phyloP scores from a whole-genome alignment of 2,888 invertebrate genomes.

The Blastobasis adustella region DNA sequence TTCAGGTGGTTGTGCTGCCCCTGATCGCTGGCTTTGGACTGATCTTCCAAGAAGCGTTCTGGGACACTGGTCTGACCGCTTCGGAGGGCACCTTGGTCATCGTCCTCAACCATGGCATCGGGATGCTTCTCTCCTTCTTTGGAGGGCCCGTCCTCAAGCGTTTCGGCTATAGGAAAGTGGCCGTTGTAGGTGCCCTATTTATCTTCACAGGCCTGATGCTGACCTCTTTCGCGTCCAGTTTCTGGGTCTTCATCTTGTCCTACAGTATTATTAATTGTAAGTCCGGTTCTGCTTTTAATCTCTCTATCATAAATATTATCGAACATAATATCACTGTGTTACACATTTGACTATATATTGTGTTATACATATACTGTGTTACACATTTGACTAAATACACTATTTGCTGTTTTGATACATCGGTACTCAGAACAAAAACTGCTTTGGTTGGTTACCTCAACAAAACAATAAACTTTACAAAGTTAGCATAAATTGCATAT shows the following conservation, averaged over 20 bases:
- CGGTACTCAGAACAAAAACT: too few species aligned
- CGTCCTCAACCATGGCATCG: conserved; percentile 79
- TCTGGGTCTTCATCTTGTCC: conserved; percentile 75
- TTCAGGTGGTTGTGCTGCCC: conserved; percentile 71
- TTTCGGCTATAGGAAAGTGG: conserved; percentile 79
- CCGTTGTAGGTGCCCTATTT: conserved; percentile 70
- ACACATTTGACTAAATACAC: too few species aligned
- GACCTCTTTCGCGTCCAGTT: conserved; percentile 72
- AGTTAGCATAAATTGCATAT: too few species aligned
- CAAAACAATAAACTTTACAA: too few species aligned
- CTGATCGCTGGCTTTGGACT: conserved; percentile 79
- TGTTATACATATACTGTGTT: too few species aligned
- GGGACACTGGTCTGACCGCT: conserved; percentile 69
- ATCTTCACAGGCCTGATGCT: conserved; percentile 74
- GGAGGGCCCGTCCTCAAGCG: conserved; percentile 77
- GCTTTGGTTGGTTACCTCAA: too few species aligned
- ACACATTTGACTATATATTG: too few species aligned
- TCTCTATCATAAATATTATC: too few species aligned
- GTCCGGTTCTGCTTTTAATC: conserved; percentile 30
- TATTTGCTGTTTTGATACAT: too few species aligned
- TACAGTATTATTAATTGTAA: conserved; percentile 83
- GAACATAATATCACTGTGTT: too few species aligned
- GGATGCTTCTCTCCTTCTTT: conserved; percentile 78
- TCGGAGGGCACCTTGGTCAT: conserved; percentile 78
- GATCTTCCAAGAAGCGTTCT: conserved; percentile 78